phyloP scores from a whole-genome alignment of 2,797 vertebrate species.

The Macropus fuliginosus region DNA sequence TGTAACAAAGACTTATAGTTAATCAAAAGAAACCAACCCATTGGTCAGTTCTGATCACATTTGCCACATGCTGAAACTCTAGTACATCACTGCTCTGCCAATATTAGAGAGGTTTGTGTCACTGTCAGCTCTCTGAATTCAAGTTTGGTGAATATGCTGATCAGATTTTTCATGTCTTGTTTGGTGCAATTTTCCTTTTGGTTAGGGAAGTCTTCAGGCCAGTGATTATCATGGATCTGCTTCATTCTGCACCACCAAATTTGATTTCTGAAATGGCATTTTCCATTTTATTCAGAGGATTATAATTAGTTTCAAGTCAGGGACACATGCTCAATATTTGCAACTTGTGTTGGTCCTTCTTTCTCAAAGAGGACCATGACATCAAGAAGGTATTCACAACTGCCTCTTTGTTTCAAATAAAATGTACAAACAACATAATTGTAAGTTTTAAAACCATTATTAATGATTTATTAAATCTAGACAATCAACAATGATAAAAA shows the following conservation, averaged over 20 bases:
- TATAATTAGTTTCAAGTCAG: not conserved
- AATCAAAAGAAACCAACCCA: not conserved
- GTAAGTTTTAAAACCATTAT: not conserved
- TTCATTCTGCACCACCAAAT: not conserved
- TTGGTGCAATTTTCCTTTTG: not conserved
- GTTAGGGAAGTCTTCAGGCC: not conserved
- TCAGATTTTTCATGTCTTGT: not conserved
- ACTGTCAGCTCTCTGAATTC: not conserved
- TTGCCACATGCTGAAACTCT: not conserved
- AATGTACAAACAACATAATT: not conserved
- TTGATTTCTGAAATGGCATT: not conserved
- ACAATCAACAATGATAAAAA: not conserved
- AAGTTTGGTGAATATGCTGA: not conserved
- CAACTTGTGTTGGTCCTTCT: not conserved
- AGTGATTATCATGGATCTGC: not conserved
- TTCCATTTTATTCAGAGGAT: not conserved
- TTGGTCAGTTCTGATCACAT: not conserved
- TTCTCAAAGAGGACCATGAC: too few relatives aligned
- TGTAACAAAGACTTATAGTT: not conserved
- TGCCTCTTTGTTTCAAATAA: not conserved
- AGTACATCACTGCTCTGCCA: not conserved
- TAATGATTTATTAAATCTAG: constrained; percentile 14
- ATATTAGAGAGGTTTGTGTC: not conserved
- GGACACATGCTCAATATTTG: not conserved
- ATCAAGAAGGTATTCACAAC: not conserved